phyloP scores from a whole-genome alignment of 1,140 invertebrate genomes.

The Mercenaria mercenaria region DNA sequence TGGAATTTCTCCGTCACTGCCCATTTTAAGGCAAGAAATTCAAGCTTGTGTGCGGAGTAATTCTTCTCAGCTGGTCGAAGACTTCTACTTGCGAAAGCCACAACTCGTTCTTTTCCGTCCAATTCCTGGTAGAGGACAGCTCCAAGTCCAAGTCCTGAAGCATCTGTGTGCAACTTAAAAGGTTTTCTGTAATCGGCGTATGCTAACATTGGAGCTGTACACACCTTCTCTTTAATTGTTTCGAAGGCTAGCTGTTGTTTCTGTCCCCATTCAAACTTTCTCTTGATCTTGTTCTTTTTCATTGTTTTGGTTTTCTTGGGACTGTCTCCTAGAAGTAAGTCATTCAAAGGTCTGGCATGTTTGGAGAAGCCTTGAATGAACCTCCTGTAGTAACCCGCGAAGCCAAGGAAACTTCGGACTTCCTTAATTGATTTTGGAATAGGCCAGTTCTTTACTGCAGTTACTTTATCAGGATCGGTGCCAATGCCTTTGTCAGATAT shows the following conservation, averaged over 20 bases:
- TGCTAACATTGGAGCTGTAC: constrained; percentile 47
- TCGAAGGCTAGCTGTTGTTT: constrained; percentile 31
- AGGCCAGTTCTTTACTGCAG: constrained; percentile 19
- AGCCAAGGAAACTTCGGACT: constrained; percentile 72
- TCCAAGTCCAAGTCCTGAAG: constrained; percentile 68
- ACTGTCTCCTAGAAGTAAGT: constrained; percentile 59
- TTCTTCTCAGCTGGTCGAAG: neutral
- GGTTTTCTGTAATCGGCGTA: constrained; percentile 62
- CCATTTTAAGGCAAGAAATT: constrained; percentile 11
- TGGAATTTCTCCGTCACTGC: constrained; percentile 25
- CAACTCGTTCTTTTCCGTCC: constrained; percentile 65
- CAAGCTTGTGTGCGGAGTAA: constrained; percentile 50
- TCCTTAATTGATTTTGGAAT: neutral
- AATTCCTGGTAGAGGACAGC: constrained; percentile 77
- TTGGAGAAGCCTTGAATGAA: constrained; percentile 74
- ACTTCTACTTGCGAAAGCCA: constrained; percentile 62
- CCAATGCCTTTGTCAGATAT: constrained; percentile 23
- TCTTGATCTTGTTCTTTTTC: neutral
- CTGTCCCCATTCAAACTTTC: neutral
- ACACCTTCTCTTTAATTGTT: neutral
- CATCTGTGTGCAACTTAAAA: constrained; percentile 71
- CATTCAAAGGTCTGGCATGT: constrained; percentile 69
- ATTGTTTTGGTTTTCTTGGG: constrained; percentile 31
- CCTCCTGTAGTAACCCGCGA: constrained; percentile 73
- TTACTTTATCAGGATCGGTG: constrained; percentile 8